Conservation (phyloP, 2,113 vertebrate species). For the Paracanthobrama guichenoti region DNA sequence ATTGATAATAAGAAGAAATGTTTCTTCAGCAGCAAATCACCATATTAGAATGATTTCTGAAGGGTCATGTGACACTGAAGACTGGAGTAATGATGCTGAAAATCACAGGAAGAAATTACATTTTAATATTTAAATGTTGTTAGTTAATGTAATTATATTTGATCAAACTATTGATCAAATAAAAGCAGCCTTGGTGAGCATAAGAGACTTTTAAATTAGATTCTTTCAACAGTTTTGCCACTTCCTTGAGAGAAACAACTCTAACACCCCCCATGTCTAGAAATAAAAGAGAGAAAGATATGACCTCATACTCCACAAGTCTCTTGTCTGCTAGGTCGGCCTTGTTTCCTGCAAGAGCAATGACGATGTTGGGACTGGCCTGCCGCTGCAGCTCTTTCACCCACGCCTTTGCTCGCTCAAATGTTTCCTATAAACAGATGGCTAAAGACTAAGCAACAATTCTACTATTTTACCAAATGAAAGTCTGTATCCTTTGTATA, state of each 20-base stretch:
- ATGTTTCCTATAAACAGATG: conserved; percentile 74
- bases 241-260: neutral
- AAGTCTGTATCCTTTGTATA: neutral
- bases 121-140: neutral
- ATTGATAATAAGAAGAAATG: neutral
- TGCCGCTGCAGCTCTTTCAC: conserved; percentile 85
- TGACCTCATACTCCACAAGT: conserved; percentile 82
- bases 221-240: neutral
- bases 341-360: conserved; percentile 83
- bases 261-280: neutral
- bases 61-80: neutral
- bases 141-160: neutral
- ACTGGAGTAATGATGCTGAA: neutral
- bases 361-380: conserved; percentile 84
- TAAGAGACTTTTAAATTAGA: neutral
- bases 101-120: neutral
- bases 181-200: neutral
- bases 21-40: neutral
- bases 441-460: neutral
- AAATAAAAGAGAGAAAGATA: neutral
- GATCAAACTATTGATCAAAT: neutral
- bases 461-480: neutral
- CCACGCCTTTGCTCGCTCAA: conserved; percentile 83
- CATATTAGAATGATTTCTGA: neutral
- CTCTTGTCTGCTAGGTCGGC: conserved; percentile 81